Base-by-base conservation (phyloP, 2,113 vertebrate species). In the Chloropsis hardwickii region DNA sequence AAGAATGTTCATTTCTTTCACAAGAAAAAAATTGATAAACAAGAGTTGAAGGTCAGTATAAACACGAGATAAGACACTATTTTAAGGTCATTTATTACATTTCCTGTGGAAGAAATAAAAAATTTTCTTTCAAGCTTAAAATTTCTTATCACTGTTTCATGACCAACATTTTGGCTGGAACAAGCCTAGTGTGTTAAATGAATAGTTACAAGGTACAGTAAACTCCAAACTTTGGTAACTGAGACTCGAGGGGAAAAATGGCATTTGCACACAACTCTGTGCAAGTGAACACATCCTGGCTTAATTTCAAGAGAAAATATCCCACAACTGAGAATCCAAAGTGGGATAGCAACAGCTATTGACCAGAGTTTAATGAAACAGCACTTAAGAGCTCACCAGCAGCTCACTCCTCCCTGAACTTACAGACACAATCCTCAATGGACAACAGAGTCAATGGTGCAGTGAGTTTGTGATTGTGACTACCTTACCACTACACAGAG, bases 271-370 rank as follows among this genome's bases (percentile, higher is more conserved):
- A 87, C 11, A 85, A 51, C 64, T 69, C 53, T 4, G 0, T 66
- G 40, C 33, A 91, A 71, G 45, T 47, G 61, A 94, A 51, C 48
- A 85, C 24, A 89, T 76, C 33, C 85, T 93, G 78, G 87, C 78
- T 95, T 81, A n/a, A 45, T 73, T 81, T 90, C 90, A 90, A 70
- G 48, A 80, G 81, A 82, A 91, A 81, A 72, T 5, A 40, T 90
- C 84, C 62, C 40, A 91, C 65, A 93, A 81, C 40, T 94, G 81
- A 95, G 81, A 91, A 93, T n/a, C 70, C 48, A 25, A 60, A 94
- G 70, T 10, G 14, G 69, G 28, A 84, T 2, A 78, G 56, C 77
- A 84, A 64, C 42, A 61, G 69, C 51, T 87, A 44, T 74, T n/a
- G 37, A 84, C 39, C 48, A 61, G 29, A 10, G 23, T 79, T 48